Evolutionary conservation across 2,888 invertebrate genomes (phyloP).

Genomic region (Andricus quercusramuli): DNA sequence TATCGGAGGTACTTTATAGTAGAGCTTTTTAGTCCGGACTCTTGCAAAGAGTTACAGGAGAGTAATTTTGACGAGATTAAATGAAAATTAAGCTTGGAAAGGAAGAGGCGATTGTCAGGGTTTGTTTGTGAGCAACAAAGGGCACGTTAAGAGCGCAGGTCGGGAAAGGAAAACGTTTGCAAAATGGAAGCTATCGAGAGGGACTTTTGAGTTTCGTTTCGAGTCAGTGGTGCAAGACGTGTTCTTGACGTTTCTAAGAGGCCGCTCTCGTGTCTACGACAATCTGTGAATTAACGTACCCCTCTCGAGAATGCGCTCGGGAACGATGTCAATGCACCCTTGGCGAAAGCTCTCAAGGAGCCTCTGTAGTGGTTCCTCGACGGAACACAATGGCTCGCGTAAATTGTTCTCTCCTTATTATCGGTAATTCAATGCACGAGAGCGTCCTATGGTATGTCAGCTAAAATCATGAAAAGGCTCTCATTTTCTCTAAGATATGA

Average conservation of each 20-base stretch:
- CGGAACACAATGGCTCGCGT: constrained; percentile 59
- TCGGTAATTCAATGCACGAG: constrained; percentile 60
- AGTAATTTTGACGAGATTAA: constrained; percentile 1
- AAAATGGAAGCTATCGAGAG: constrained; percentile 51
- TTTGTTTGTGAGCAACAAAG: constrained; percentile 13
- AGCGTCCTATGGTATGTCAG: constrained; percentile 37
- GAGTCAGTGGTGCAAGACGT: constrained; percentile 49
- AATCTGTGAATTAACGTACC: constrained; percentile 66
- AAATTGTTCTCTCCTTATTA: constrained; percentile 64
- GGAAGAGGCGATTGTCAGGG: constrained; percentile 2
- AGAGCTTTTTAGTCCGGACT: neutral
- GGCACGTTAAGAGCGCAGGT: constrained; percentile 44
- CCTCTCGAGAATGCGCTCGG: constrained; percentile 54
- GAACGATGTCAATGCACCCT: constrained; percentile 61
- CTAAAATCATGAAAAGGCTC: constrained; percentile 51
- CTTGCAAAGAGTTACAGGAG: neutral
- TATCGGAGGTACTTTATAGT: neutral
- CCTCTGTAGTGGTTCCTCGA: constrained; percentile 47
- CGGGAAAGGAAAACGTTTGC: constrained; percentile 32
- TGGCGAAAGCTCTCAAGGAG: constrained; percentile 48
- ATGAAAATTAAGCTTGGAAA: constrained; percentile 1
- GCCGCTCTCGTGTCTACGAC: constrained; percentile 56
- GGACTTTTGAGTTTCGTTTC: constrained; percentile 54
- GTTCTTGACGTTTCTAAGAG: constrained; percentile 65
- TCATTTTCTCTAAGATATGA: neutral